phyloP scores from a whole-genome alignment of 2,113 vertebrate genomes.

The Dipodomys merriami region DNA sequence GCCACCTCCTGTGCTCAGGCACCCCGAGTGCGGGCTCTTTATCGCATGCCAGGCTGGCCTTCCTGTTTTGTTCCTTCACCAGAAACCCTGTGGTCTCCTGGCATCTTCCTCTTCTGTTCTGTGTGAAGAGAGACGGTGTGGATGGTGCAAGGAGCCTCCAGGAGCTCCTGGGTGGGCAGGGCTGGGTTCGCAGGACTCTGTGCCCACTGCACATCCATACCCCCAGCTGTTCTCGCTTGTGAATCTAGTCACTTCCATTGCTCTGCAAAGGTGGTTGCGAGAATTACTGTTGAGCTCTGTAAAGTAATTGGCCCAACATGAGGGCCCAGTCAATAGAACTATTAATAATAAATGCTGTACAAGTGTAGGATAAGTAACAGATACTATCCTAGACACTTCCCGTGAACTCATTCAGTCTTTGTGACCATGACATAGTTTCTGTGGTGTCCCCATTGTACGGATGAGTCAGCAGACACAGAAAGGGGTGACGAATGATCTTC shows the following conservation, averaged over 20 bases:
- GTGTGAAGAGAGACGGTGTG: too few relatives aligned
- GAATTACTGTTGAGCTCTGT: too few relatives aligned
- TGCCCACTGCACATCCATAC: too few relatives aligned
- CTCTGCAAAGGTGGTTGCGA: fast-evolving
- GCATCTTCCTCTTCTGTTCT: background rate
- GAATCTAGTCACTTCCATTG: too few relatives aligned
- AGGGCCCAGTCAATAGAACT: fast-evolving
- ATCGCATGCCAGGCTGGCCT: fast-evolving
- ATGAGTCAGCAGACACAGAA: background rate
- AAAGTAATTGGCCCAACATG: fast-evolving
- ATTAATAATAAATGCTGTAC: fast-evolving
- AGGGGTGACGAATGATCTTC: background rate
- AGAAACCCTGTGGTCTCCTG: background rate
- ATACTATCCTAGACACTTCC: fast-evolving
- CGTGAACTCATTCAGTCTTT: background rate
- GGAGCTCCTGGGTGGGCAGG: background rate
- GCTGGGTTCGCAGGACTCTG: background rate
- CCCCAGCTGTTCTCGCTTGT: too few relatives aligned
- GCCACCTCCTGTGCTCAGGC: background rate
- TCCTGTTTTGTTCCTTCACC: background rate
- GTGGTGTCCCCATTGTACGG: background rate
- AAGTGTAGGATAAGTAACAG: fast-evolving
- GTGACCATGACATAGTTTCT: background rate
- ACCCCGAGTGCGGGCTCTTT: fast-evolving
- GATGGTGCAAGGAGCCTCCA: background rate